These are phyloP conservation scores for Malurus cyaneus DNA, from an alignment of 2,113 vertebrate genomes.

Conservation along the genomic window DNA sequence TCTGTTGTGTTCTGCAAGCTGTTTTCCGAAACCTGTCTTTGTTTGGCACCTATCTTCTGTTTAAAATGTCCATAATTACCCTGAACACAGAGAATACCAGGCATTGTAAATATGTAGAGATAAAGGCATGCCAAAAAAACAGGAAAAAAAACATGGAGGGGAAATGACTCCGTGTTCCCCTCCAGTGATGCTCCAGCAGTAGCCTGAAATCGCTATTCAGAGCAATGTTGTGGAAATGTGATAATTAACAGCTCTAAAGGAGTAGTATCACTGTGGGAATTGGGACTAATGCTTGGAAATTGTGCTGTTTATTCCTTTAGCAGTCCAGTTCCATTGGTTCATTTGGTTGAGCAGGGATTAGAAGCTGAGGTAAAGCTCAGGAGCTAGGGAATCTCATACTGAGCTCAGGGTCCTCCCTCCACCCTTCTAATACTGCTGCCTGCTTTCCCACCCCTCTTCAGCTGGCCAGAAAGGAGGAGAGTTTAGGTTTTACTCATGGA, in stretches of 20 bases:
- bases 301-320: neutral
- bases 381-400: neutral
- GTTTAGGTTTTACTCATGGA: neutral
- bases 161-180: neutral
- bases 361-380: neutral
- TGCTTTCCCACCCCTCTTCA: neutral
- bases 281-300: neutral
- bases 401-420: neutral
- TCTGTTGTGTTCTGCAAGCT: conserved; percentile 29
- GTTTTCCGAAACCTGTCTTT: conserved; percentile 15
- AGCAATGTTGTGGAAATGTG: neutral
- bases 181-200: neutral
- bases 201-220: neutral
- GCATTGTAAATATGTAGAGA: neutral
- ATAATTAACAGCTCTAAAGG: neutral
- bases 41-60: conserved; percentile 39
- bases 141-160: too few species aligned
- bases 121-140: neutral
- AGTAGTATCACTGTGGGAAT: neutral
- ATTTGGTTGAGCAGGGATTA: neutral
- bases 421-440: neutral
- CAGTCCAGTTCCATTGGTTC: neutral
- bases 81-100: neutral
- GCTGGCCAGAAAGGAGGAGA: neutral
- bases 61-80: conserved; percentile 28